Conservation (phyloP, 1,140 invertebrate species). For the Cotesia typhae region DNA sequence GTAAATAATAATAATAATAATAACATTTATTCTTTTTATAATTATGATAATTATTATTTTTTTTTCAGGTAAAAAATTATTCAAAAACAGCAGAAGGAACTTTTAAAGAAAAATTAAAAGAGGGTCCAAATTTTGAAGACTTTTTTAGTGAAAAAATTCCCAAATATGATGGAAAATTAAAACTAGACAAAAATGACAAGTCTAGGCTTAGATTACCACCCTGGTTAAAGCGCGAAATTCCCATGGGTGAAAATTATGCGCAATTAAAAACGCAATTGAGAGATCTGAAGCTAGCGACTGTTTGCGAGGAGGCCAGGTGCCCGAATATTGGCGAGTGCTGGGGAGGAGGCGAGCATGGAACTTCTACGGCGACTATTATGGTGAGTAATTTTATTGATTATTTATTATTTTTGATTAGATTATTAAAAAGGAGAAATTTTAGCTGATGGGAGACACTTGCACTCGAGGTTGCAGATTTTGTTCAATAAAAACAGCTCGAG, state of each 20-base stretch:
- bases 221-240: slow-evolving; percentile 97
- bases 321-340: slow-evolving; percentile 99
- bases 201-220: slow-evolving; percentile 88
- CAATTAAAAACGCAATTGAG: slow-evolving; percentile 88
- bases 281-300: slow-evolving; percentile 92
- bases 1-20: too few species aligned
- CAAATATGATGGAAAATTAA: slow-evolving; percentile 83
- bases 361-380: slow-evolving; percentile 91
- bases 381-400: slow-evolving; percentile 62
- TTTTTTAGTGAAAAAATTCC: slow-evolving; percentile 50
- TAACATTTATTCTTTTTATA: too few species aligned
- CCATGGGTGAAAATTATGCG: slow-evolving; percentile 85
- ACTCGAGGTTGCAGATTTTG: slow-evolving; percentile 96
- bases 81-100: slow-evolving; percentile 43
- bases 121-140: slow-evolving; percentile 58
- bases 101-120: slow-evolving; percentile 56
- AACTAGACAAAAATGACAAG: slow-evolving; percentile 82
- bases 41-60: not conserved
- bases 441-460: slow-evolving; percentile 93
- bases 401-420: slow-evolving; percentile 25
- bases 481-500: slow-evolving; percentile 95
- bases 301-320: slow-evolving; percentile 98
- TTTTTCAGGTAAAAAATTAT: slow-evolving; percentile 37
- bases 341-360: slow-evolving; percentile 91
- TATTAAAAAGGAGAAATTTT: slow-evolving; percentile 36